These are phyloP conservation scores for Bombus balteatus DNA, from an alignment of 1,140 invertebrate genomes.

Conservation along the genomic window DNA sequence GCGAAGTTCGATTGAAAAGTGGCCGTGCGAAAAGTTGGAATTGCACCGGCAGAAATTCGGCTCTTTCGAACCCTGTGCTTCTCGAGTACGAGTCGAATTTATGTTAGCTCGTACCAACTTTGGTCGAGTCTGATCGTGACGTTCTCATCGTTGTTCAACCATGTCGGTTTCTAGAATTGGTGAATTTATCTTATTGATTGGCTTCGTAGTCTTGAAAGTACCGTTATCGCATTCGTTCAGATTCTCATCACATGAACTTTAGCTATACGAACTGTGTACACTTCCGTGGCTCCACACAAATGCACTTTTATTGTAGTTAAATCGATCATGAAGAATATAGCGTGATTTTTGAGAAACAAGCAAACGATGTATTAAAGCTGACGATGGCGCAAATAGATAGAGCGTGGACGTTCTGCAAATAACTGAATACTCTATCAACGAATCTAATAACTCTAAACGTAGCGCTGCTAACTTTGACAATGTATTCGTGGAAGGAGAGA, in stretches of 20 bases:
- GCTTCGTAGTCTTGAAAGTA: too few species aligned
- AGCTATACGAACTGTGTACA: not conserved
- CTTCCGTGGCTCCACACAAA: not conserved
- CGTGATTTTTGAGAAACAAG: not conserved
- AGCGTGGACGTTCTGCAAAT: too few species aligned
- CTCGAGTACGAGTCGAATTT: not conserved
- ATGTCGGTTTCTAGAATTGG: not conserved
- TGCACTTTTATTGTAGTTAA: not conserved
- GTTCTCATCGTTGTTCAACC: not conserved
- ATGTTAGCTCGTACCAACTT: not conserved
- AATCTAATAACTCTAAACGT: not conserved
- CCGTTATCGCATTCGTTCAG: not conserved
- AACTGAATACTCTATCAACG: not conserved
- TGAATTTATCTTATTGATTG: not conserved
- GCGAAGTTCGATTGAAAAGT: slow-evolving; percentile 21
- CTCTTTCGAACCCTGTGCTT: not conserved
- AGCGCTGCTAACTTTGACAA: not conserved
- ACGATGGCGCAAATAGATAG: not conserved
- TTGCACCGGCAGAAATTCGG: not conserved
- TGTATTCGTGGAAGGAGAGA: too few species aligned
- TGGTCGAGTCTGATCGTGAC: too few species aligned
- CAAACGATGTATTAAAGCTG: not conserved
- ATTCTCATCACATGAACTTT: too few species aligned
- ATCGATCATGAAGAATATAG: not conserved
- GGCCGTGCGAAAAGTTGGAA: slow-evolving; percentile 14